Percentiles rank a stretch among this genome's conserved stretches.
Evolutionary conservation across 2,797 vertebrate genomes (phyloP).

Genomic region (Knipowitschia caucasica): DNA sequence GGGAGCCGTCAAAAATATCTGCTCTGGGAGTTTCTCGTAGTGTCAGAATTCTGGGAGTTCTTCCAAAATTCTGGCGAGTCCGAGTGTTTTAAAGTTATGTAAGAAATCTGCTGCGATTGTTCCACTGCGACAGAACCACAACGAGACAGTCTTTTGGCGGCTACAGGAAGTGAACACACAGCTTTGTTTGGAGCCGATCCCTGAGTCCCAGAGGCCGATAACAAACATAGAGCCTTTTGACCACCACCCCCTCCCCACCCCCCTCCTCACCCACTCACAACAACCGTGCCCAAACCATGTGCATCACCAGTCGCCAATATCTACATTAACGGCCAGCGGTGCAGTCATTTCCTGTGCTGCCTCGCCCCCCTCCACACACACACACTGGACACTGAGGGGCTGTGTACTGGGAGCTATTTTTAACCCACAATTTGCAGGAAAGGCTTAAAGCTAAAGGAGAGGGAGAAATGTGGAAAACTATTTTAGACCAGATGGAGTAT

Average conservation of each 20-base stretch:
- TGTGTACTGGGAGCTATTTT: constrained; percentile 68
- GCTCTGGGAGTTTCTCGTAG: too few relatives aligned
- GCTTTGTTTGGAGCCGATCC: constrained; percentile 69
- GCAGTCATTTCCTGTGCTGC: constrained; percentile 70
- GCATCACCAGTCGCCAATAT: constrained; percentile 54
- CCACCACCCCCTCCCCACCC: constrained; percentile 1
- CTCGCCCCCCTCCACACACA: constrained; percentile 53
- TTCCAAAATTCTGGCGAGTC: too few relatives aligned
- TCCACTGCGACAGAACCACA: constrained; percentile 42
- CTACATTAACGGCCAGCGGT: constrained; percentile 59
- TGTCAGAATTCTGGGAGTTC: too few relatives aligned
- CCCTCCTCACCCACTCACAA: constrained; percentile 33
- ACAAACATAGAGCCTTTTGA: constrained; percentile 68
- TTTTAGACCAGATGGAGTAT: background rate
- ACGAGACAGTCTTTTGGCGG: constrained; percentile 63
- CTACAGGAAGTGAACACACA: constrained; percentile 73
- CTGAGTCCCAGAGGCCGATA: constrained; percentile 63
- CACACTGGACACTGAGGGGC: constrained; percentile 58
- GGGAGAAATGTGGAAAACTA: background rate
- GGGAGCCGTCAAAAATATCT: too few relatives aligned
- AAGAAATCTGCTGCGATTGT: constrained; percentile 17
- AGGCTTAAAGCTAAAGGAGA: constrained; percentile 21
- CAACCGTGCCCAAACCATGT: constrained; percentile 56
- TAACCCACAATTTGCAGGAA: constrained; percentile 55
- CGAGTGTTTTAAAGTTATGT: constrained; percentile 11